Evolutionary conservation across 2,888 invertebrate genomes (phyloP).

Genomic region (Theretra japonica): DNA sequence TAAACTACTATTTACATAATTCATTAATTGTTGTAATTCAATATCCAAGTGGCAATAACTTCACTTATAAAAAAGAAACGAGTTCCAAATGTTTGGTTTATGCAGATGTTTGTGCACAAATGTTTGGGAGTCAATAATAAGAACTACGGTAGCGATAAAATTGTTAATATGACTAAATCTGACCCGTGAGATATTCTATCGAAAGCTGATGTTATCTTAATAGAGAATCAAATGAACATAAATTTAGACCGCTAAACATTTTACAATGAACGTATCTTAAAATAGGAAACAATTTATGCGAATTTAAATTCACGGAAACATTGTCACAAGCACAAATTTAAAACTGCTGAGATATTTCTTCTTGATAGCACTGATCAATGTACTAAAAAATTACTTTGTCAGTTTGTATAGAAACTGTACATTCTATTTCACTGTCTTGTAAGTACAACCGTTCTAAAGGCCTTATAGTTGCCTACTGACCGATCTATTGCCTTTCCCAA

Average conservation of each 20-base stretch:
- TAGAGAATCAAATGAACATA: neutral
- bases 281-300: no score
- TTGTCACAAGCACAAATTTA: no score
- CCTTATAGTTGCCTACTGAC: neutral
- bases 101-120: neutral
- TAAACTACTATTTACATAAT: neutral
- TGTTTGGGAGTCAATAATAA: neutral
- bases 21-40: conserved; percentile 11
- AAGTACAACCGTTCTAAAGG: conserved; percentile 21
- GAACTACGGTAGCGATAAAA: conserved; percentile 1
- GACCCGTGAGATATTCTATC: neutral
- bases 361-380: neutral
- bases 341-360: no score
- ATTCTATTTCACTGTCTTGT: conserved; percentile 1
- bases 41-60: neutral
- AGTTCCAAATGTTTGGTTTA: neutral
- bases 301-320: no score
- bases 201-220: neutral
- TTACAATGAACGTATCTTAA: no score
- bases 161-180: neutral
- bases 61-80: conserved; percentile 1
- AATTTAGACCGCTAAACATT: neutral
- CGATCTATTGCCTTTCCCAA: conserved; percentile 24
- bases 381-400: neutral
- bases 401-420: neutral